Evolutionary conservation across 2,888 invertebrate species (phyloP).

Genomic region (Aquatica leii): DNA sequence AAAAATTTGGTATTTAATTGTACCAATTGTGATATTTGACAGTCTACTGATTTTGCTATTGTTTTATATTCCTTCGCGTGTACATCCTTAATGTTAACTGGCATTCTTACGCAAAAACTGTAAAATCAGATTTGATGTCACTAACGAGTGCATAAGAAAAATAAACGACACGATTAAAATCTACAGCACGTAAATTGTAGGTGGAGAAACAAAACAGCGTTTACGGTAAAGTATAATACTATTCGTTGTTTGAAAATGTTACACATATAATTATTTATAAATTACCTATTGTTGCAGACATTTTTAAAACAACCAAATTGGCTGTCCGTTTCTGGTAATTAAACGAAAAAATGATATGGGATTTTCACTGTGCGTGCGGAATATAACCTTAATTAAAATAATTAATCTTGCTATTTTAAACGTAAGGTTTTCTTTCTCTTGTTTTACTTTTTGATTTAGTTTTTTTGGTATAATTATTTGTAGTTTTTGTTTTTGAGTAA

Average conservation of each 20-base stretch:
- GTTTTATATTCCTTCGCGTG: too few species aligned
- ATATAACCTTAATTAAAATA: conserved; percentile 5
- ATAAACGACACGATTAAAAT: conserved; percentile 7
- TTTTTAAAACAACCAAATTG: conserved; percentile 1
- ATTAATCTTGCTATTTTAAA: conserved; percentile 1
- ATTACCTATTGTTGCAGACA: conserved; percentile 6
- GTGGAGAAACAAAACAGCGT: conserved; percentile 14
- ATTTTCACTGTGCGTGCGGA: conserved; percentile 8
- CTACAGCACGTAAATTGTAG: conserved; percentile 4
- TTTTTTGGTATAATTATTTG: too few species aligned
- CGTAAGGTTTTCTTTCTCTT: neutral
- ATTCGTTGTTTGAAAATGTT: conserved; percentile 3
- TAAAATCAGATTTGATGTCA: neutral
- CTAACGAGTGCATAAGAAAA: neutral
- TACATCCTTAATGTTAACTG: neutral
- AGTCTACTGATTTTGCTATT: too few species aligned
- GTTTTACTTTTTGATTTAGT: too few species aligned
- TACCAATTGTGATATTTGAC: too few species aligned
- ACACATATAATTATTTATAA: conserved; percentile 15
- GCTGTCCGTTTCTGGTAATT: conserved; percentile 6
- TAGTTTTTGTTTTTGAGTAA: too few species aligned
- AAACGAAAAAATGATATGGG: conserved; percentile 4
- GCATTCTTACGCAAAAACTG: neutral
- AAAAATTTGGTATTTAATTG: too few species aligned
- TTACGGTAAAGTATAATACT: neutral